A percentile compares a stretch with the other conserved stretches of the same genome.
phyloP scores from a whole-genome alignment of 2,797 vertebrate genomes.

The Epinephelus awoara region DNA sequence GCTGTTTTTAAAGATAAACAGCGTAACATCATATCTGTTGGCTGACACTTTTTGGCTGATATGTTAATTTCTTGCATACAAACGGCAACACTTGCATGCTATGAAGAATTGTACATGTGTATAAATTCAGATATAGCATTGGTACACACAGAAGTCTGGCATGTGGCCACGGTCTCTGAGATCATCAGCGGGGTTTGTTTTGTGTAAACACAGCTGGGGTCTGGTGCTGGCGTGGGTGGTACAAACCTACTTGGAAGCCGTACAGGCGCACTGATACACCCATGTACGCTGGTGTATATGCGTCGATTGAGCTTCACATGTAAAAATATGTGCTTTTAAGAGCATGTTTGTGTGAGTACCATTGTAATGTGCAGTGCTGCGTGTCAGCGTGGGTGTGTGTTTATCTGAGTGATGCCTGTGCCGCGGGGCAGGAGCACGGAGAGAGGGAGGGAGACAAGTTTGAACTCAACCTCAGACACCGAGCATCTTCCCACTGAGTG shows the following conservation, averaged over 20 bases:
- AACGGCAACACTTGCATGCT: not conserved
- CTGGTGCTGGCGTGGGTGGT: conserved; percentile 59
- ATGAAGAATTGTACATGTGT: conserved; percentile 20
- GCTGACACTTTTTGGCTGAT: not conserved
- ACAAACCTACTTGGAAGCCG: conserved; percentile 66
- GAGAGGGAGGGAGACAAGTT: conserved; percentile 61
- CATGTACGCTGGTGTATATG: conserved; percentile 31
- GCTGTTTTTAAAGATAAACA: not conserved
- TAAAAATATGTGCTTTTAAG: conserved; percentile 42
- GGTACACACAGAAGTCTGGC: conserved; percentile 40
- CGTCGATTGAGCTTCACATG: conserved; percentile 35
- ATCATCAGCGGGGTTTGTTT: conserved; percentile 70
- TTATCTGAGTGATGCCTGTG: conserved; percentile 56
- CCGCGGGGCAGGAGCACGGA: conserved; percentile 59
- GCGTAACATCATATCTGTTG: not conserved
- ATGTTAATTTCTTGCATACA: not conserved
- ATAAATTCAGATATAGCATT: conserved; percentile 32
- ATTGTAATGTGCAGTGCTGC: conserved; percentile 42
- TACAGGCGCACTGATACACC: conserved; percentile 39
- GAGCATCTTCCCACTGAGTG: conserved; percentile 69
- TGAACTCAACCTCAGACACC: conserved; percentile 76
- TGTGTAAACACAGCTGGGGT: conserved; percentile 75
- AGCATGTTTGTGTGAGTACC: conserved; percentile 50
- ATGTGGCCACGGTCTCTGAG: conserved; percentile 47
- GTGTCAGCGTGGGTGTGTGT: conserved; percentile 72